Percentiles rank a stretch among this genome's conserved stretches.
Conservation (phyloP, 1,140 invertebrate genomes). For the Drosophila ogumai region DNA sequence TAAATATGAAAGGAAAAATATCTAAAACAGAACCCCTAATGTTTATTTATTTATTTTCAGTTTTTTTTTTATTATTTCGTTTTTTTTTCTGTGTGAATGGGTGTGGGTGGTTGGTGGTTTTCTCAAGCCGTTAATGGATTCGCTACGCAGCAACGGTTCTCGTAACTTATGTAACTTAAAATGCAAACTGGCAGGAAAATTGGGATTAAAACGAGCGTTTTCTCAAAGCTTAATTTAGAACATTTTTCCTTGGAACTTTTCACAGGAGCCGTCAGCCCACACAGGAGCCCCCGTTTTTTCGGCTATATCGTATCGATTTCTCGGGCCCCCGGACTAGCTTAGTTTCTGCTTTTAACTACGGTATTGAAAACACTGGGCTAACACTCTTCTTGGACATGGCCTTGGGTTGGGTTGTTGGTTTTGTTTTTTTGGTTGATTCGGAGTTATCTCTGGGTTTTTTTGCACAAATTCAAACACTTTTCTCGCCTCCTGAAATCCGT, state of each 20-base stretch:
- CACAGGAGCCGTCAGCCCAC: conserved; percentile 20
- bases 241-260: conserved; percentile 15
- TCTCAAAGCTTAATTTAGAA: conserved; percentile 1
- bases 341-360: conserved; percentile 28
- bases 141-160: conserved; percentile 11
- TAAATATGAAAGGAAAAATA: not conserved
- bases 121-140: conserved; percentile 53
- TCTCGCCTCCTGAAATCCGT: conserved; percentile 27
- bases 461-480: conserved; percentile 31
- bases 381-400: conserved; percentile 80
- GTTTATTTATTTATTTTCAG: not conserved
- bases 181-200: conserved; percentile 8
- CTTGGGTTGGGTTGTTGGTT: conserved; percentile 22
- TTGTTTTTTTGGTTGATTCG: conserved; percentile 38
- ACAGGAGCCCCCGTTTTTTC: conserved; percentile 33
- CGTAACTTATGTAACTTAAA: conserved; percentile 63
- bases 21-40: not conserved
- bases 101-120: conserved; percentile 17
- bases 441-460: conserved; percentile 39
- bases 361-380: conserved; percentile 56
- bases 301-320: conserved; percentile 47
- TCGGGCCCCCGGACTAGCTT: conserved; percentile 35
- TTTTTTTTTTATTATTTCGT: not conserved
- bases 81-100: conserved; percentile 14
- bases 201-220: not conserved